Base-by-base conservation (phyloP, 2,888 invertebrate species). In the Notocelia uddmanniana region DNA sequence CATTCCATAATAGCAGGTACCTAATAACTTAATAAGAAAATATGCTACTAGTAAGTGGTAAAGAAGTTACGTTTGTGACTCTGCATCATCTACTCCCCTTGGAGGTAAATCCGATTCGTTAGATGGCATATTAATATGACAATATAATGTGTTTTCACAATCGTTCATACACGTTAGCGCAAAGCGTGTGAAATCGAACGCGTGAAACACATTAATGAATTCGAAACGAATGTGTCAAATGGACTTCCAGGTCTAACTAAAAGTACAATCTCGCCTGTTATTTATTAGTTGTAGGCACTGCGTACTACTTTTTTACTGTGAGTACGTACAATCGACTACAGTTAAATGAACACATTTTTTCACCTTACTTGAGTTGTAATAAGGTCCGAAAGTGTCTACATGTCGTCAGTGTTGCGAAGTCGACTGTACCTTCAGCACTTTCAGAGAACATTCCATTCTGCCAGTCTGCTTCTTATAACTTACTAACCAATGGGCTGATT, bases 401-500 rank as follows among this genome's bases (percentile, higher is more conserved):
- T n/a, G n/a, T n/a, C n/a, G n/a, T n/a, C n/a, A n/a, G n/a, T n/a
- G n/a, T n/a, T n/a, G n/a, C n/a, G n/a, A n/a, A 26, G 5, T 26
- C 5, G 50, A 1, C n/a, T 2, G 23, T 57, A 57, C 31, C 18
- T 34, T 31, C 31, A 26, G 57, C 31, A 57, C 31, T 57, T 26
- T 31, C 57, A 31, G n/a, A 15, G 31, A 57, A 57, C 31, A 55
- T 31, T 18, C 18, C 31, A 57, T 18, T 18, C 57, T n/a, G 31
- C 31, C 6, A 18, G 18, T n/a, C n/a, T 23, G 54, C 54, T 31
- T 5, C 57, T n/a, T 10, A 57, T 57, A 57, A 57, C 26, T 31
- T 57, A 3, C n/a, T 26, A 18, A 57, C 11, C 31, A 57, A 57
- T 31, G 31, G 18, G 57, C 57, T 57, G 57, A 57, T 31, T 34